Evolutionary conservation across 37 sponge, comb jelly and placozoan genomes (phyloP), one percentile per base, ranked within the genome.

Genomic region (Halichondria panicea): DNA sequence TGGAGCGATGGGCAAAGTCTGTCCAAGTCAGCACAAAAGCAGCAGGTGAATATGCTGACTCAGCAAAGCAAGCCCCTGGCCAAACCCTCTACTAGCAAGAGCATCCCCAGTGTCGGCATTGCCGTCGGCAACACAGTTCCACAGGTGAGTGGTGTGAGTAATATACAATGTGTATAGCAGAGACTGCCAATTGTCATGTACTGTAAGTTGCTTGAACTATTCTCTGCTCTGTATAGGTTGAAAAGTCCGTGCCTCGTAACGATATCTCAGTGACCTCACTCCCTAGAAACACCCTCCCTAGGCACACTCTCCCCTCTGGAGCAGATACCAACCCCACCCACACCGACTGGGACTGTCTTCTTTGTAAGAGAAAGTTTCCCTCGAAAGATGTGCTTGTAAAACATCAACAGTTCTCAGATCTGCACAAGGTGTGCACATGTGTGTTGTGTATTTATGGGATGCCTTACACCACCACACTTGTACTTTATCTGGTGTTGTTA

Each of bases 341-440:
- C 79, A 92, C 84, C 24, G 96, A 98, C 81, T 92, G 92, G 91
- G 52, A 67, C 55, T 98, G 99, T 58, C 87, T 98, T 33, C 87
- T 98, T 37, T 98, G 99, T 69, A 92, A 95, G 89, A 80, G 99
- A 68, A 92, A 92, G 89, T 98, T 98, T 72, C 73, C 77, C 18
- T 84, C 76, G 13, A 72, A 66, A 38, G 93, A 95, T 19, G 70
- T 71, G 21, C 88, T 98, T 8, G 35, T 89, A 21, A 88, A 93
- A 32, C 99, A 98, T 66, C 89, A 93, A 56, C 82, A 95, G 84
- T 75, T 93, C 48, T 98, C 99, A 22, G 91, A 87, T 35, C 87
- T 98, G 2, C 99, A 98, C 71, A 98, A 95, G 85, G 91, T 91
- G n/a, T n/a, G n/a, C n/a, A n/a, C n/a, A n/a, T n/a, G n/a, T n/a